Percentiles rank a stretch among this genome's conserved stretches.
Evolutionary conservation across 1,140 invertebrate genomes (phyloP).

Genomic region (Leptinotarsa undecemlineata): DNA sequence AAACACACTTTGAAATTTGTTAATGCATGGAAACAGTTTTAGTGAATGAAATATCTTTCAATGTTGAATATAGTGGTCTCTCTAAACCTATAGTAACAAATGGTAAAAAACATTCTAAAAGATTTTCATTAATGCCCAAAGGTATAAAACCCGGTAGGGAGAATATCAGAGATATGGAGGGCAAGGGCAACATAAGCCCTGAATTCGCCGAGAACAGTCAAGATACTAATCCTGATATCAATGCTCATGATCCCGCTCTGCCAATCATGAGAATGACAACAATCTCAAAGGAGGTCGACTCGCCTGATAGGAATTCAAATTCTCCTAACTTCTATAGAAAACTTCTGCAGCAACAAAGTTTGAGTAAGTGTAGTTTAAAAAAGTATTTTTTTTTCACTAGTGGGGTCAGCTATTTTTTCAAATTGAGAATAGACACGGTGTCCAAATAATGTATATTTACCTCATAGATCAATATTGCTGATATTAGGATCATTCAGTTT

Average conservation of each 20-base stretch:
- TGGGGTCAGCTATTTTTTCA: no score
- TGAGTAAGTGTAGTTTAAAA: conserved; percentile 42
- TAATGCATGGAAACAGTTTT: conserved; percentile 72
- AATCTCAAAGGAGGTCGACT: conserved; percentile 29
- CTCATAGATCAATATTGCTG: no score
- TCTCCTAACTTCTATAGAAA: conserved; percentile 46
- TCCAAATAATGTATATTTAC: no score
- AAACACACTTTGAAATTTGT: conserved; percentile 79
- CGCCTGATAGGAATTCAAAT: conserved; percentile 49
- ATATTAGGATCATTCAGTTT: no score
- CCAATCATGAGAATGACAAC: not conserved
- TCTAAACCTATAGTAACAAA: conserved; percentile 84
- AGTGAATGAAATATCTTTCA: conserved; percentile 83
- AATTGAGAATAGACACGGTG: no score
- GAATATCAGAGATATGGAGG: conserved; percentile 70
- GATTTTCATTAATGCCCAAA: conserved; percentile 78
- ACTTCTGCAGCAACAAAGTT: conserved; percentile 39
- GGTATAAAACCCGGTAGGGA: conserved; percentile 71
- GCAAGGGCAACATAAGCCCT: conserved; percentile 20
- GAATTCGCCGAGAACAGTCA: not conserved
- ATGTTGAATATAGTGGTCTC: conserved; percentile 87
- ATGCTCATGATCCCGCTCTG: conserved; percentile 22
- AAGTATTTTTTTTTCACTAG: no score
- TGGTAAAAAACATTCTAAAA: conserved; percentile 79
- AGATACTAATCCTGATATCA: conserved; percentile 15